Base-by-base conservation (phyloP, 2,113 vertebrate species). In the Tyrannus savana region DNA sequence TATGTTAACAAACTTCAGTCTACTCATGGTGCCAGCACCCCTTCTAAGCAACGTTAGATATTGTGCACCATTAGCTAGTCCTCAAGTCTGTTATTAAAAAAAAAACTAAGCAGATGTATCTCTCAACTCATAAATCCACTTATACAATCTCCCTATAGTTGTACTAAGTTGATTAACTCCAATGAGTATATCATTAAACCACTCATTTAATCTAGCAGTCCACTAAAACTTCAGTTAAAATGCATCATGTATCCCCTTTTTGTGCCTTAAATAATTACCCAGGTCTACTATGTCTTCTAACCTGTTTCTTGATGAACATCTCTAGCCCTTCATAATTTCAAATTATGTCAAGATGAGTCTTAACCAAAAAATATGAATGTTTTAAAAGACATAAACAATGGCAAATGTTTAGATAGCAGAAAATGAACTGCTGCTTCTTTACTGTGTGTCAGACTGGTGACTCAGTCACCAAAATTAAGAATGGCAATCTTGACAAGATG, bases 141-240 rank as follows among this genome's bases (percentile, higher is more conserved):
- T 62, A 84, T 62, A 91, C 33, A 90, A 80, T 92, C 83, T 97
- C 93, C 78, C 84, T 87, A 60, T 63, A 96, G 92, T 64, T 97
- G 95, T 94, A 90, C 71, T 95, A 88, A 97, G 82, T 66, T 97
- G 95, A 97, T 94, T 96, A 96, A 91, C 71, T 96, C 62, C 39
- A 76, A 96, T 68, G 56, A 93, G 73, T 95, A 97, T 95, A 96
- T 95, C 94, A 91, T 90, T 95, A 96, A 93, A 96, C 88, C 31
- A 63, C 78, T 96, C 75, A 95, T 97, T 98, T 97, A 95, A 86
- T 98, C 97, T 97, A 97, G 95, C 81, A 97, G 94, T 95, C 90
- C 92, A 91, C 86, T 97, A 95, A 98, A 96, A 21, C 41, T 66
- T 96, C 80, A 60, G 83, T 93, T 97, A 94, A 96, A 98, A 98